These are phyloP conservation scores for Drosophila quinaria DNA, from an alignment of 2,888 invertebrate species.

Conservation along the genomic window DNA sequence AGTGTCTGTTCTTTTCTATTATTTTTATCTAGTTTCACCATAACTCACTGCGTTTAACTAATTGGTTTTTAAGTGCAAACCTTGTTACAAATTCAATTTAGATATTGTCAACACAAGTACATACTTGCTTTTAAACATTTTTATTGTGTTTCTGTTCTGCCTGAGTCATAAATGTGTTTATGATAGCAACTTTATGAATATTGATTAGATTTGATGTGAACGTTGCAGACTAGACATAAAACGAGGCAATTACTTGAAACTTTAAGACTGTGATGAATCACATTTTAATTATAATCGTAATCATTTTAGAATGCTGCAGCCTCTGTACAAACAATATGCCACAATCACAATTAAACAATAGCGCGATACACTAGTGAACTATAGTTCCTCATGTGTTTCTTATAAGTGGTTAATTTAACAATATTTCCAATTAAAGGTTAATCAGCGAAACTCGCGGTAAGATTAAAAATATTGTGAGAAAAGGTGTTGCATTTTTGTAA, in stretches of 20 bases:
- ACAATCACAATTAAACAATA: neutral
- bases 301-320: slow-evolving; percentile 1
- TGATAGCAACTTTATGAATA: slow-evolving; percentile 25
- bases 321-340: neutral
- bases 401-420: slow-evolving; percentile 1
- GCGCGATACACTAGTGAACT: neutral
- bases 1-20: neutral
- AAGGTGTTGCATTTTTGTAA: neutral
- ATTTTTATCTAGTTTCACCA: slow-evolving; percentile 39
- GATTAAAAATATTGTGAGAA: neutral
- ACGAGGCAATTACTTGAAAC: neutral
- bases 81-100: slow-evolving; percentile 38
- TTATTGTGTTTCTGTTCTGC: slow-evolving; percentile 9
- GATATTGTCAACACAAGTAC: slow-evolving; percentile 37
- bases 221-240: neutral
- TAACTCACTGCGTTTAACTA: slow-evolving; percentile 38
- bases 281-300: slow-evolving; percentile 2
- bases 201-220: slow-evolving; percentile 31
- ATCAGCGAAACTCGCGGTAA: neutral
- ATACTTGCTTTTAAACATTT: neutral
- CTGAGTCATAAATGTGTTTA: slow-evolving; percentile 32
- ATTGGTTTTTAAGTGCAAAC: slow-evolving; percentile 56
- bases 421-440: neutral
- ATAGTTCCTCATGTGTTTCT: neutral
- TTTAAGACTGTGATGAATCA: slow-evolving; percentile 22